Conservation (phyloP, 2,797 vertebrate genomes). For the Garrulus glandarius region DNA sequence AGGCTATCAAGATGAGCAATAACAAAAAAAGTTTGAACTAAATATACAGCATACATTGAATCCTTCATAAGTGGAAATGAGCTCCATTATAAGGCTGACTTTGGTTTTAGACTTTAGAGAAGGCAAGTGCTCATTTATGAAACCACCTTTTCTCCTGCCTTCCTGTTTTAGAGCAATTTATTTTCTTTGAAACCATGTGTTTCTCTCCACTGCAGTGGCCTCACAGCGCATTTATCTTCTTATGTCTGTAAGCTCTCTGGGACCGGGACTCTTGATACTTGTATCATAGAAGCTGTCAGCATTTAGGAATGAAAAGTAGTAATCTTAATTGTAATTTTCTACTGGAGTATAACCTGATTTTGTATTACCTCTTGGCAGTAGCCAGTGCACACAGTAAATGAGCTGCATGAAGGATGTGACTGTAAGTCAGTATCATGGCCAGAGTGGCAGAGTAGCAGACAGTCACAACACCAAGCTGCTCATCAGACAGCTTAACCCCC, state of each 20-base stretch:
- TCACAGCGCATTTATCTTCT: background rate
- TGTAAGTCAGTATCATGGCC: background rate
- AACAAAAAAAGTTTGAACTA: background rate
- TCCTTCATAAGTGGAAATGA: background rate
- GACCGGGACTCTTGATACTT: background rate
- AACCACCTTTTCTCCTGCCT: slow-evolving; percentile 48
- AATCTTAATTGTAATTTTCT: slow-evolving; percentile 14
- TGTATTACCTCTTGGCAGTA: slow-evolving; percentile 42
- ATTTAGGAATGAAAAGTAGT: slow-evolving; percentile 1
- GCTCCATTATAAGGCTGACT: background rate
- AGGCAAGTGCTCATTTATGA: slow-evolving; percentile 34
- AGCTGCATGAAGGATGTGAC: background rate
- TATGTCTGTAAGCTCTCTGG: background rate
- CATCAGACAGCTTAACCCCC: background rate
- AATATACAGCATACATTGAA: background rate
- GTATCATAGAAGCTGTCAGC: background rate
- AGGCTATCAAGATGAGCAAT: background rate
- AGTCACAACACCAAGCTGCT: background rate
- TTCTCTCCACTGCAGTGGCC: background rate
- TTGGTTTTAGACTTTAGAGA: background rate
- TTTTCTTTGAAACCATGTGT: slow-evolving; percentile 23
- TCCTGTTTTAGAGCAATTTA: slow-evolving; percentile 44
- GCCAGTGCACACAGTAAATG: slow-evolving; percentile 8
- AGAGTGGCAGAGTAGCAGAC: background rate
- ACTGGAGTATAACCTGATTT: slow-evolving; percentile 38